Evolutionary conservation across 2,113 vertebrate genomes (phyloP).

Genomic region (Microcebus lehilahytsara): DNA sequence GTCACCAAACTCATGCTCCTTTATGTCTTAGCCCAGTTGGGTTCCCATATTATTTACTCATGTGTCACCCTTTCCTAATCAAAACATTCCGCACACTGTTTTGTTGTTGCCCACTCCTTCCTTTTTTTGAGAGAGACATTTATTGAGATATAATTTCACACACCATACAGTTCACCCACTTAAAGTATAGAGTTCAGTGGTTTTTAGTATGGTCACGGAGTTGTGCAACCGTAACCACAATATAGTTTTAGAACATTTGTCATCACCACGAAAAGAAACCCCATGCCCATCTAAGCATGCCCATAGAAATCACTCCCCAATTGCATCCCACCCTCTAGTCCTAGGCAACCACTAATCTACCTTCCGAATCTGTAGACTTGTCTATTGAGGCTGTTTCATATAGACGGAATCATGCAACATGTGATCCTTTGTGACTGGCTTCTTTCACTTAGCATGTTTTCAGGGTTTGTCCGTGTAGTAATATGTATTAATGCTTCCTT

Average conservation of each 20-base stretch:
- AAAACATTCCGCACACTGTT: not conserved
- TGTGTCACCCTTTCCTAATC: not conserved
- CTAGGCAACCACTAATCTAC: not conserved
- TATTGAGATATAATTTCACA: not conserved
- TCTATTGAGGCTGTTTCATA: not conserved
- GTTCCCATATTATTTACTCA: not conserved
- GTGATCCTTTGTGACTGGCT: not conserved
- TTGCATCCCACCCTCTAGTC: not conserved
- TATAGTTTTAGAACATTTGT: not conserved
- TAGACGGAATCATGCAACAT: not conserved
- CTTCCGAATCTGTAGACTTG: not conserved
- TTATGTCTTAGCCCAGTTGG: not conserved
- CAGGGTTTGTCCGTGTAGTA: not conserved
- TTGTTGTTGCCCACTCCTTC: not conserved
- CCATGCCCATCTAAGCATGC: not conserved
- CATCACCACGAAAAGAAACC: not conserved
- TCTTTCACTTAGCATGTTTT: not conserved
- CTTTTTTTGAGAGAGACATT: not conserved
- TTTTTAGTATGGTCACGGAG: not conserved
- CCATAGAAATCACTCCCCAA: not conserved
- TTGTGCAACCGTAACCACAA: not conserved
- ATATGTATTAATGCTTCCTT: not conserved
- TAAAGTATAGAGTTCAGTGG: not conserved
- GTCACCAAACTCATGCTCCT: not conserved
- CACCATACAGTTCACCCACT: not conserved